Evolutionary conservation across 2,888 invertebrate species (phyloP).

Genomic region (Protophormia terraenovae): DNA sequence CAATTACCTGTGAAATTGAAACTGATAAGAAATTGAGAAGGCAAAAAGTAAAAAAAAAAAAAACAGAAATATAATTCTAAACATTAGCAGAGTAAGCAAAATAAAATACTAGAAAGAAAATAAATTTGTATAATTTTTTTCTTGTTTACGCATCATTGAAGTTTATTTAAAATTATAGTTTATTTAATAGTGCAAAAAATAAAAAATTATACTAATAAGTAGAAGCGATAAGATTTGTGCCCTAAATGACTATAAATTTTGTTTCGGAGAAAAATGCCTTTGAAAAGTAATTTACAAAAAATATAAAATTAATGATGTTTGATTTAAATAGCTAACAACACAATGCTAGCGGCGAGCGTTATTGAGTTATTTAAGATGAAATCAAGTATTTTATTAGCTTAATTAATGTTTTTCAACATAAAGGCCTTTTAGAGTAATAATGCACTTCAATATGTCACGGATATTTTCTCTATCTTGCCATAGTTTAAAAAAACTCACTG

Average conservation of each 20-base stretch:
- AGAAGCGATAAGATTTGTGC: slow-evolving; percentile 14
- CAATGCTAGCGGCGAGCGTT: not conserved
- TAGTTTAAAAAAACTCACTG: too few species aligned
- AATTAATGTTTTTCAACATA: too few species aligned
- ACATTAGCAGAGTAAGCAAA: not conserved
- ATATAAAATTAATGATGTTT: not conserved
- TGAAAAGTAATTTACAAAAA: slow-evolving; percentile 7
- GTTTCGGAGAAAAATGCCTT: not conserved
- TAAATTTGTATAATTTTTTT: not conserved
- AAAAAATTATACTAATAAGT: not conserved
- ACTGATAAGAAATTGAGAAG: slow-evolving; percentile 53
- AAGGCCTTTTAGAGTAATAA: too few species aligned
- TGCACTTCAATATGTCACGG: too few species aligned
- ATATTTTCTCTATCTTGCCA: too few species aligned
- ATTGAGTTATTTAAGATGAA: too few species aligned
- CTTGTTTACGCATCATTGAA: slow-evolving; percentile 28
- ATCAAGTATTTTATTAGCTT: too few species aligned
- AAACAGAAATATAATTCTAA: not conserved
- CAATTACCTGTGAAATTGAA: slow-evolving; percentile 23
- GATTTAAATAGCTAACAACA: not conserved
- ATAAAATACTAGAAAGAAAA: not conserved
- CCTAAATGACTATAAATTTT: not conserved
- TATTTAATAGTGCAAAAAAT: not conserved
- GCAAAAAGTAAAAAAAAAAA: not conserved
- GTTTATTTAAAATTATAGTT: slow-evolving; percentile 5